Conservation (phyloP, 2,888 invertebrate species). For the Dendrolimus houi region DNA sequence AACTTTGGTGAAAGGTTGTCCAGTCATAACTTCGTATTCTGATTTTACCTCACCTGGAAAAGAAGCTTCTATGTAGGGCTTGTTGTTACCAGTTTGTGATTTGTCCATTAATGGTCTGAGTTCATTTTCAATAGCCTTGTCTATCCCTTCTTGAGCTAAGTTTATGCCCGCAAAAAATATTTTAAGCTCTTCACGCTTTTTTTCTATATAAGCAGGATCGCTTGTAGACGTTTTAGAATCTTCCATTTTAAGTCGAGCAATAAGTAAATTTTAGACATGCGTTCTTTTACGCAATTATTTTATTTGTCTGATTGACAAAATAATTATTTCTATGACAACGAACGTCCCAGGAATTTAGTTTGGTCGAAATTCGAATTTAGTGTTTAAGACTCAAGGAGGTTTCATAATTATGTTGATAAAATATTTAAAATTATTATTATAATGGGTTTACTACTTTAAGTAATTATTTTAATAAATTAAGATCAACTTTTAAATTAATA, state of each 20-base stretch:
- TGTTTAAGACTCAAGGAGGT: neutral
- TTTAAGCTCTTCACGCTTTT: slow-evolving; percentile 45
- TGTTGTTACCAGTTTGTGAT: slow-evolving; percentile 17
- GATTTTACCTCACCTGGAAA: slow-evolving; percentile 42
- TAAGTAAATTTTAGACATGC: neutral
- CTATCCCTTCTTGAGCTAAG: slow-evolving; percentile 40
- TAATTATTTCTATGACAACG: slow-evolving; percentile 29
- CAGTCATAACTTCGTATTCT: slow-evolving; percentile 64
- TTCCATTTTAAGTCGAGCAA: slow-evolving; percentile 22
- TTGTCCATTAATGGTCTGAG: slow-evolving; percentile 30
- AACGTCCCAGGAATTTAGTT: slow-evolving; percentile 20
- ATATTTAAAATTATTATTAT: too few species aligned
- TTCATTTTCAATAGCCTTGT: slow-evolving; percentile 58
- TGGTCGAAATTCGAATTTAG: slow-evolving; percentile 34
- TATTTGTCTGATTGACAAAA: neutral
- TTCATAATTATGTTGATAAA: too few species aligned
- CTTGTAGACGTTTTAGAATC: slow-evolving; percentile 17
- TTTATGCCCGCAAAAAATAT: slow-evolving; percentile 51
- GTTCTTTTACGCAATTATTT: too few species aligned
- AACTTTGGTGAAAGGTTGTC: slow-evolving; percentile 59
- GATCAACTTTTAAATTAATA: too few species aligned
- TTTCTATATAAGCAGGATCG: slow-evolving; percentile 35
- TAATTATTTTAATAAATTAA: too few species aligned
- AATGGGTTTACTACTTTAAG: too few species aligned
- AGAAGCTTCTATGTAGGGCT: slow-evolving; percentile 56